phyloP scores from a whole-genome alignment of 2,797 vertebrate genomes.

The Poecilia velifera region DNA sequence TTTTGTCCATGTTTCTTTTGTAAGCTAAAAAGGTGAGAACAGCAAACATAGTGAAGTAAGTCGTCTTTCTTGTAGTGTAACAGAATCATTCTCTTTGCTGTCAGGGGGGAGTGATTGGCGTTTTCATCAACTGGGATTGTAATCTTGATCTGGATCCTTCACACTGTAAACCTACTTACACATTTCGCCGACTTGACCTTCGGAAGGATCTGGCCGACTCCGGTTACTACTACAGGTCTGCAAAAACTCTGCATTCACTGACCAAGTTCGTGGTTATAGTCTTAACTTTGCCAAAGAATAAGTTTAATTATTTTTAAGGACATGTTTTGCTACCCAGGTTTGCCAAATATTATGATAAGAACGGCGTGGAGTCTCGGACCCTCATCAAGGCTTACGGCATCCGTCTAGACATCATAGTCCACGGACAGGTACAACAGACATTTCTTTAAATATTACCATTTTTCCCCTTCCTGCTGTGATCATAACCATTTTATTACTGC shows the following conservation, averaged over 20 bases:
- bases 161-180: slow-evolving; percentile 84
- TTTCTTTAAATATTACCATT: background rate
- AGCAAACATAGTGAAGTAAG: background rate
- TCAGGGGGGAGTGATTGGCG: slow-evolving; percentile 89
- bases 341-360: slow-evolving; percentile 87
- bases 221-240: slow-evolving; percentile 87
- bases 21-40: background rate
- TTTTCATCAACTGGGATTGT: slow-evolving; percentile 92
- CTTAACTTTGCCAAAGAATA: background rate
- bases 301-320: background rate
- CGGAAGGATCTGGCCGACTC: slow-evolving; percentile 77
- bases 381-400: slow-evolving; percentile 91
- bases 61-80: background rate
- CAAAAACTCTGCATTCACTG: background rate
- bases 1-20: background rate
- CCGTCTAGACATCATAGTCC: slow-evolving; percentile 90
- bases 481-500: background rate
- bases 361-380: slow-evolving; percentile 81
- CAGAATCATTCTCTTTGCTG: slow-evolving; percentile 11
- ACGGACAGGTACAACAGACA: slow-evolving; percentile 84
- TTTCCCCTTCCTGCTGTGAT: slow-evolving; percentile 2
- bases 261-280: background rate
- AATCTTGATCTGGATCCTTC: slow-evolving; percentile 85
- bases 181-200: slow-evolving; percentile 87
- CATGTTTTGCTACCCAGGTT: slow-evolving; percentile 76